A percentile compares a stretch with the other conserved stretches of the same genome.
These are phyloP conservation scores for Strigops habroptila DNA, from an alignment of 2,113 vertebrate species.

Conservation along the genomic window DNA sequence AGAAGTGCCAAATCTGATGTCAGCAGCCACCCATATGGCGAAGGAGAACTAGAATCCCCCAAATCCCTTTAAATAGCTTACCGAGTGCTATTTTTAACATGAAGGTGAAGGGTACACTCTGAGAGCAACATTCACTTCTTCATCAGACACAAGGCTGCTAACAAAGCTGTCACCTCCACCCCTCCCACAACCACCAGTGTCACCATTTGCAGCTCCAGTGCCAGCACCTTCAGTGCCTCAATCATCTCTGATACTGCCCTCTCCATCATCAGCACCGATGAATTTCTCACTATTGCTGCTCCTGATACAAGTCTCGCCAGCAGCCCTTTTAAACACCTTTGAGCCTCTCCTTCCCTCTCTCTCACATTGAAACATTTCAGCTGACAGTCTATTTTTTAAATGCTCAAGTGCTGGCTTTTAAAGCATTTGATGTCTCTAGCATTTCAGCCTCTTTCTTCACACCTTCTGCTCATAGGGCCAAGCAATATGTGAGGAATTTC, in stretches of 20 bases:
- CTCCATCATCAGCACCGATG: slow-evolving; percentile 13
- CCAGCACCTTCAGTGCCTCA: slow-evolving; percentile 1
- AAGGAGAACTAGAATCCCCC: neutral
- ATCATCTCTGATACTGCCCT: neutral
- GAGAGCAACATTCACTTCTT: neutral
- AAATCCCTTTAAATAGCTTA: slow-evolving; percentile 3
- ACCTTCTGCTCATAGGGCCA: slow-evolving; percentile 44
- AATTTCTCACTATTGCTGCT: slow-evolving; percentile 30
- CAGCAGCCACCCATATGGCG: neutral
- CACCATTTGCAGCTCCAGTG: slow-evolving; percentile 45
- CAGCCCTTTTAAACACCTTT: slow-evolving; percentile 60
- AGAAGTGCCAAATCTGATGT: neutral
- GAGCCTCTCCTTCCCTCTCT: slow-evolving; percentile 26
- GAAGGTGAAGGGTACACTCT: neutral
- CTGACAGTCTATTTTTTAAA: slow-evolving; percentile 62
- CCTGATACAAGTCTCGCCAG: slow-evolving; percentile 10
- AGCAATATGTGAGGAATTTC: slow-evolving; percentile 29
- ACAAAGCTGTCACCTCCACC: slow-evolving; percentile 44
- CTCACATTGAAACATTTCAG: slow-evolving; percentile 54
- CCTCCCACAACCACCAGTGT: slow-evolving; percentile 35
- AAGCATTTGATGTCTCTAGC: slow-evolving; percentile 57
- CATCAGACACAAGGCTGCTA: slow-evolving; percentile 34
- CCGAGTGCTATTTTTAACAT: neutral
- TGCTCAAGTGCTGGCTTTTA: slow-evolving; percentile 31
- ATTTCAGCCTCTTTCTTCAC: slow-evolving; percentile 54